Base-by-base conservation (phyloP, 1,140 invertebrate genomes). In the Temnothorax longispinosus region DNA sequence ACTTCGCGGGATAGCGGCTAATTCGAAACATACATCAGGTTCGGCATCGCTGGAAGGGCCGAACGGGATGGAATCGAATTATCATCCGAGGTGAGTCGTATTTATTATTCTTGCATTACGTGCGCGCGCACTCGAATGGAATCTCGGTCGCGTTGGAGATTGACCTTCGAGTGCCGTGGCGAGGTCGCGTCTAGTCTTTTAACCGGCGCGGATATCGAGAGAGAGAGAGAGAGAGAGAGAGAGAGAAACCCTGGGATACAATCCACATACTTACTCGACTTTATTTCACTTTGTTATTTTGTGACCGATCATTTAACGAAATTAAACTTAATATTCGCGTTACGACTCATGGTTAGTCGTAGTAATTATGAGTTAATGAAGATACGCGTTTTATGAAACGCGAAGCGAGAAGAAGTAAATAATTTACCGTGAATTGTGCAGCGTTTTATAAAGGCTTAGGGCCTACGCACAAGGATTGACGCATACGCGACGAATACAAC, bases 1-100 rank as follows among this genome's bases (percentile, higher is more conserved):
- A 76, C 87, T 74, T 89, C 35, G 69, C 71, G 6, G n/a, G n/a
- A 50, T 71, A 77, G 27, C 50, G 35, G 62, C 50, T 64, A 72
- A 87, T 78, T 78, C 58, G 58, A 78, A 27, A 18, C 41, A 18
- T 64, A 64, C 75, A 27, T 77, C 56, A 35, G 58, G 15, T n/a
- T 47, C 47, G 74, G 71, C 21, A 65, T 47, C 35, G 27, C 54
- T 41, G 38, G 72, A 38, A 54, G 35, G 50, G 6, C 1, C 21
- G 50, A 3, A 38, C 32, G 60, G 15, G 21, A 71, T 44, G 50
- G 38, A 81, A 41, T 71, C 64, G 6, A 54, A 71, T 71, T 56
- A 54, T 71, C 15, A n/a, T 71, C 3, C 21, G 50, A 56, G 65
- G 78, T 71, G 47, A 81, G 64, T 71, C 6, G 58, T 50, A 78